phyloP scores from a whole-genome alignment of 2,113 vertebrate genomes.

The Tamias sibiricus region DNA sequence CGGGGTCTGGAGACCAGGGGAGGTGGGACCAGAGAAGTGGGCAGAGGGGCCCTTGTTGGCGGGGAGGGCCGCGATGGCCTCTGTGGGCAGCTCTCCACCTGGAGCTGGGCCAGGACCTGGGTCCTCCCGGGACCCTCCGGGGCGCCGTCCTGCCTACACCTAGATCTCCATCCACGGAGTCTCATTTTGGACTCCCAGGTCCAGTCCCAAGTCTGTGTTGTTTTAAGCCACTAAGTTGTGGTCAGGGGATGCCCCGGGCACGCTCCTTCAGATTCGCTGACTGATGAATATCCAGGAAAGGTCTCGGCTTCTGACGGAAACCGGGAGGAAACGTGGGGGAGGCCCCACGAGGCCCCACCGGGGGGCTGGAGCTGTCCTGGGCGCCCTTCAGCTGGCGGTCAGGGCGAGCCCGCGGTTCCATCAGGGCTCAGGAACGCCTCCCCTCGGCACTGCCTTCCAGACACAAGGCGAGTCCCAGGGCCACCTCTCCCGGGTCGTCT shows the following conservation, averaged over 20 bases:
- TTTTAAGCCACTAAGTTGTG: background rate
- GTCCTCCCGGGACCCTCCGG: background rate
- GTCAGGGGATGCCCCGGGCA: background rate
- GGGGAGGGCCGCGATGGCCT: background rate
- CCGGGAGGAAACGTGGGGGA: background rate
- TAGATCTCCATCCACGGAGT: background rate
- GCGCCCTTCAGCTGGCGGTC: background rate
- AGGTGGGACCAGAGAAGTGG: background rate
- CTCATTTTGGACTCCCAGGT: background rate
- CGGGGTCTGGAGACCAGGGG: background rate
- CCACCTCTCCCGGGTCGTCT: background rate
- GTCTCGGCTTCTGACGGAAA: background rate
- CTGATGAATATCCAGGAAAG: background rate
- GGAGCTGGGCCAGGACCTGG: background rate
- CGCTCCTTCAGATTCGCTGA: background rate
- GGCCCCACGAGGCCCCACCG: background rate
- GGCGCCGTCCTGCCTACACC: background rate
- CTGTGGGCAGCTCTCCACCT: no score
- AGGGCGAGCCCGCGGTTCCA: background rate
- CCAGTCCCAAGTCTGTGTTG: background rate
- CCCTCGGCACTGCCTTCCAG: background rate
- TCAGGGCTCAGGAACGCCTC: background rate
- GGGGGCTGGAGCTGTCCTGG: background rate
- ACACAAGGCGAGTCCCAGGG: background rate
- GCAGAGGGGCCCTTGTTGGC: background rate